Evolutionary conservation across 2,797 vertebrate species (phyloP), one percentile per base, ranked within the genome.

Genomic region (Crocodylus rhombifer): DNA sequence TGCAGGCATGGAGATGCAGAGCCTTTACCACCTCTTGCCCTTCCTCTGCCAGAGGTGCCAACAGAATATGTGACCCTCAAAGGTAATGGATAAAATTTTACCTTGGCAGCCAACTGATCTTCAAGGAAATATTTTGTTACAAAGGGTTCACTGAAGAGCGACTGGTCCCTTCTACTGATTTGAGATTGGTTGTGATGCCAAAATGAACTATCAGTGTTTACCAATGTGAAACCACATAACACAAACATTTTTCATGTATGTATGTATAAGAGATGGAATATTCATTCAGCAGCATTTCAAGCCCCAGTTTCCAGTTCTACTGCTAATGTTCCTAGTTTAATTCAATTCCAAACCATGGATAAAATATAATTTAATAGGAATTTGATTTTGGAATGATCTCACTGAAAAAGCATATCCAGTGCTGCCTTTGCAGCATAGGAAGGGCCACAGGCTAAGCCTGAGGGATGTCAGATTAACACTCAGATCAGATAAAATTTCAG

Each of bases 331-430:
- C 89, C 93, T 95, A 92, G 82, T 95, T 96, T 71, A 97, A 95
- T 92, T 93, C 86, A 84, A 69, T 80, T 97, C 95, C 95, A 96
- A 87, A 78, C 94, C 95, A 69, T 79, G 69, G 96, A 93, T 93
- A 93, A 97, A 98, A 97, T 89, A 97, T 79, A 91, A 96, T 97
- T 97, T 97, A 95, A 96, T 5, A 96, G 92, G 93, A 95, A 97
- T 96, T 97, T 94, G 76, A 95, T 95, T 98, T 96, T 97, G 91
- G 93, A 95, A 77, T 97, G 96, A 97, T 96, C 96, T 98, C 97
- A 98, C 55, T 92, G 96, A 97, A 97, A 97, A 97, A 95, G 96
- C 94, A 97, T 92, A 98, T 95, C 92, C 93, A 97, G 69, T 26
- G 58, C 18, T 93, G 86, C 77, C 65, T 85, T 76, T 84, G 63